Percentiles rank a stretch among this genome's conserved stretches.
Evolutionary conservation across 2,888 invertebrate species (phyloP).

Genomic region (Pseudococcus jackbeardsleyi): DNA sequence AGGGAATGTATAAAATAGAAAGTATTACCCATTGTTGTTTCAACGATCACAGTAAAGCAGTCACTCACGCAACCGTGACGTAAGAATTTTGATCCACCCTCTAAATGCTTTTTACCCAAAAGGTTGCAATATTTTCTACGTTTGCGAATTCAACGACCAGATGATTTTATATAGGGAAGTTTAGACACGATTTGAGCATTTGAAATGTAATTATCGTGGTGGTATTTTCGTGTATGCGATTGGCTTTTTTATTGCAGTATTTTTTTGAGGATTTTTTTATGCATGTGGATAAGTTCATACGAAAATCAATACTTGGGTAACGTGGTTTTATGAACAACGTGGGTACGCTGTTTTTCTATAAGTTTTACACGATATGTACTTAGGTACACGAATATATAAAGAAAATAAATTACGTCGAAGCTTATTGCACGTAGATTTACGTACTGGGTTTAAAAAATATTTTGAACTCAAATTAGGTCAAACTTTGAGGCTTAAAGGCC

Average conservation of each 20-base stretch:
- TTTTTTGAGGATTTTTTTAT: too few species aligned
- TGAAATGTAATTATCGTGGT: too few species aligned
- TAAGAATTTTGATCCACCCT: conserved; percentile 51
- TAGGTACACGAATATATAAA: background rate
- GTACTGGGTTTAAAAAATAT: background rate
- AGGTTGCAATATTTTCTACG: conserved; percentile 1
- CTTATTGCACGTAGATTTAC: background rate
- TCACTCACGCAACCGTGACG: conserved; percentile 55
- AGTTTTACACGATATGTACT: background rate
- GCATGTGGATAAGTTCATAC: too few species aligned
- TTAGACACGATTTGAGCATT: too few species aligned
- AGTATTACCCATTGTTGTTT: conserved; percentile 41
- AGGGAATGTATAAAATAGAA: conserved; percentile 44
- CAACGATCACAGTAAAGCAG: conserved; percentile 43
- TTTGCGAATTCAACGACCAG: background rate
- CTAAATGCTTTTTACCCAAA: background rate
- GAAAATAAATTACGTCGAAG: conserved; percentile 3
- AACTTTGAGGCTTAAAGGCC: background rate
- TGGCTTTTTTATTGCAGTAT: too few species aligned
- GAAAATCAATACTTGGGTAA: too few species aligned
- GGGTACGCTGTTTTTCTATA: too few species aligned
- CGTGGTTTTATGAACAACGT: too few species aligned
- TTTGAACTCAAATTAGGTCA: background rate
- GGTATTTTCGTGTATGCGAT: too few species aligned
- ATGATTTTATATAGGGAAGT: background rate